Conservation (phyloP, 2,888 invertebrate genomes). For the Amblyteles armatorius region DNA sequence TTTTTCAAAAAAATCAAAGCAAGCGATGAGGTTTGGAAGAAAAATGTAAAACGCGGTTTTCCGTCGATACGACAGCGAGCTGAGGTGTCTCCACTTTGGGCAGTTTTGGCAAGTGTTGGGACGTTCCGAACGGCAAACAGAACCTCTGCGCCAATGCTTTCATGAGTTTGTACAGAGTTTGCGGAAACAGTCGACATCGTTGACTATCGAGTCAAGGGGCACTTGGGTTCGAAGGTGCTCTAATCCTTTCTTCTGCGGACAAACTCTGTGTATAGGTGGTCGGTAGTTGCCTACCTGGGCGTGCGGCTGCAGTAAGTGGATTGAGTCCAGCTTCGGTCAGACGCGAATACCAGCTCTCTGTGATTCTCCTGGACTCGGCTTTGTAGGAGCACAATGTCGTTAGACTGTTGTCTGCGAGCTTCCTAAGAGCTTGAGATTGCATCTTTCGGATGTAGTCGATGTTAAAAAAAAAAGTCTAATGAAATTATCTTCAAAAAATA, state of each 20-base stretch:
- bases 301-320: neutral
- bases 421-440: neutral
- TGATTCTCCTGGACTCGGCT: neutral
- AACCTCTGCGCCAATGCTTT: neutral
- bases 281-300: neutral
- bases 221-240: neutral
- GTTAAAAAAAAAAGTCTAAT: no score
- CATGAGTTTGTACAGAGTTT: neutral
- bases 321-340: neutral
- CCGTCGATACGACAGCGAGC: neutral
- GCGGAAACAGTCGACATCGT: neutral
- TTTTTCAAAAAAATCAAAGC: no score
- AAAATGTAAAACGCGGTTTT: neutral
- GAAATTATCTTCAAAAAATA: no score
- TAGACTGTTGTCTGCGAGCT: neutral
- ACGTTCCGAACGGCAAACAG: neutral
- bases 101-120: neutral
- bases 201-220: constrained; percentile 2
- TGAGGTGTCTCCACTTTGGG: neutral
- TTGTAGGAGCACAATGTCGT: neutral
- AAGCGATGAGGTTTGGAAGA: no score
- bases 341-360: neutral
- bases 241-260: neutral
- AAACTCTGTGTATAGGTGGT: neutral
- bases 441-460: neutral